These are phyloP conservation scores for Coleophora flavipennella DNA, from an alignment of 2,888 invertebrate genomes.

Conservation along the genomic window DNA sequence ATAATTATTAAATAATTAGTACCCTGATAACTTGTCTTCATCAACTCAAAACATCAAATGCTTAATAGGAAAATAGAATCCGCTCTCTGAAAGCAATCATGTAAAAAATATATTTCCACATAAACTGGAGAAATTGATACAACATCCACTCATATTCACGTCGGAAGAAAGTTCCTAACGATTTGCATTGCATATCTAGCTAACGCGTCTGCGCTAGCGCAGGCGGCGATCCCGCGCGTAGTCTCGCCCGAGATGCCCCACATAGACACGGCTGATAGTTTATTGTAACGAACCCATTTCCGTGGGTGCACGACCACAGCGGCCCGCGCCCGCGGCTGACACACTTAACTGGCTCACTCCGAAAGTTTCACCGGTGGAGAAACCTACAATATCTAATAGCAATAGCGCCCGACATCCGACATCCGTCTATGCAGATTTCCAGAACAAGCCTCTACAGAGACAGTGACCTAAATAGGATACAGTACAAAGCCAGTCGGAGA, in stretches of 20 bases:
- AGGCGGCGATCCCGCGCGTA: slow-evolving; percentile 35
- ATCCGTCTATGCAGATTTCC: slow-evolving; percentile 63
- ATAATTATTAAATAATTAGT: no score
- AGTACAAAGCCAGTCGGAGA: slow-evolving; percentile 45
- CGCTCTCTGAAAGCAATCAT: no score
- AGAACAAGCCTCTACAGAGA: slow-evolving; percentile 58
- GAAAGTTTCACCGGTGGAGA: slow-evolving; percentile 69
- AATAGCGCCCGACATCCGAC: slow-evolving; percentile 53
- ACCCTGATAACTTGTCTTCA: no score
- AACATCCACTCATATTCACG: slow-evolving; percentile 48
- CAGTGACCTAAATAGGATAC: slow-evolving; percentile 55
- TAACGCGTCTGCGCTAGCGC: slow-evolving; percentile 17
- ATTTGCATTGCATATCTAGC: slow-evolving; percentile 54
- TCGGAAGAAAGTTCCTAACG: slow-evolving; percentile 66
- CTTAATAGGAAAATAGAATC: no score
- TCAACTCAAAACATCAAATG: no score
- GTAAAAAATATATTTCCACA: no score
- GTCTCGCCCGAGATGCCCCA: slow-evolving; percentile 49
- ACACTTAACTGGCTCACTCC: slow-evolving; percentile 59
- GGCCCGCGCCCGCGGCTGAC: slow-evolving; percentile 43
- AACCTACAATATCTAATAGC: slow-evolving; percentile 66
- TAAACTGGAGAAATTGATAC: slow-evolving; percentile 53
- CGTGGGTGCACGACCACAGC: slow-evolving; percentile 55
- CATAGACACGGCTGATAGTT: slow-evolving; percentile 61
- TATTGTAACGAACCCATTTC: slow-evolving; percentile 65